Base-by-base conservation (phyloP, 2,888 invertebrate genomes). In the Dorcus hopei region DNA sequence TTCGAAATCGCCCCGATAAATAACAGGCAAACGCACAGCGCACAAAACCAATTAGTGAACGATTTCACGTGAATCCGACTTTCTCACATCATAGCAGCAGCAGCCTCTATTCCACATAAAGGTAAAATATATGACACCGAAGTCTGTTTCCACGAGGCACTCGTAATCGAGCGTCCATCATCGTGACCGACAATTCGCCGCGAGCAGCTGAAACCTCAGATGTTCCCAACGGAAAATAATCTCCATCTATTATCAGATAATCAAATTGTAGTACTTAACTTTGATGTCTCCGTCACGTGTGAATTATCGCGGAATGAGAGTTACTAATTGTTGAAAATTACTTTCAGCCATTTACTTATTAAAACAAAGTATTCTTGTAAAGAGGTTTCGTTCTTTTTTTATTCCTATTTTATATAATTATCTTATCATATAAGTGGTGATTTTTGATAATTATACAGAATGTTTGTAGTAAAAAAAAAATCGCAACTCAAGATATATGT, bases 151-250 rank as follows among this genome's bases (percentile, higher is more conserved):
- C 58, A 61, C 62, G 67, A 64, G 60, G 66, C 65, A 62, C 70
- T 70, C 71, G 71, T 72, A 70, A 72, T 71, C 72, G 68, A 68
- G 69, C 69, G 70, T 71, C 70, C 69, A 67, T 68, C 71, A 69
- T 67, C 72, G 72, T 72, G 72, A 72, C 70, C 67, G 62, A 59
- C 65, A 61, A 64, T 68, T 57, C 38, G 63, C 72, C 66, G 45
- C 49, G 38, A 66, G 72, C 68, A 50, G 56, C 61, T 33, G 41
- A 54, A 54, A 50, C 39, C 52, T 45, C 45, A 45, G 23, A 41
- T 19, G 45, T 19, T 45, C 45, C 23, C 45, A 19, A 45, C 45
- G 14, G 45, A 45, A 45, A 45, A 9, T 19, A 19, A 19, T 45
- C 45, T 45, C 45, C 23, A 19, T 45, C 45, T 45, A 45, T 45